Evolutionary conservation across 2,888 invertebrate species (phyloP), one percentile per base, ranked within the genome.

Genomic region (Aproaerema taeniolella): DNA sequence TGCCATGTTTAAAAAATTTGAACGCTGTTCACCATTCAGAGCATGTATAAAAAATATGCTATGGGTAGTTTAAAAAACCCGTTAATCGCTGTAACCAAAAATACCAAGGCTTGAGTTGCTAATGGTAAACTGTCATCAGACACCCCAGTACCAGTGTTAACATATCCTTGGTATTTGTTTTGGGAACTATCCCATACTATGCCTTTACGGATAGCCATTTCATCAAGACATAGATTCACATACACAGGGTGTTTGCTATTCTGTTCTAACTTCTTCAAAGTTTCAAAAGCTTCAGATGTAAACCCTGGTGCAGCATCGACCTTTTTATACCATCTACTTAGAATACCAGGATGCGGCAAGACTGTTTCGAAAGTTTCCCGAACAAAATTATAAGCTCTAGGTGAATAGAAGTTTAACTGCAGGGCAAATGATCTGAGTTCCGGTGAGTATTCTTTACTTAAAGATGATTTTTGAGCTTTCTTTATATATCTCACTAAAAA

Each of bases 91-190:
- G 26, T 35, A 9, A 31, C 17, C 6, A 31, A 15, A 3, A 31
- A 7, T 10, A 34, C 13, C 11, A 24, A 25, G n/a, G 26, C 15
- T 8, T 25, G 13, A 2, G 25, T 16, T n/a, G 35, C 35, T 10
- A 26, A 15, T 4, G 35, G 35, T 7, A 35, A 15, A 5, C 32
- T 32, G 15, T 31, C 38, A 12, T 38, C 38, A 4, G 38, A 31
- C 2, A 38, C 32, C 4, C 26, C 20, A 7, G 38, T 38, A 2
- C 31, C 38, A 4, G 38, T 38, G 32, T 38, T 31, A n/a, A 38
- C 38, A 20, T 38, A 24, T 13, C 31, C 26, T 26, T 25, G 31
- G 12, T 24, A 38, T 26, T 31, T 31, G 15, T 16, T 31, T 15
- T 12, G 25, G 3, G 31, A 11, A 9, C 38, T 17, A 10, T 38